Conservation (phyloP, 2,113 vertebrate species). For the Chlamydotis undulata region DNA sequence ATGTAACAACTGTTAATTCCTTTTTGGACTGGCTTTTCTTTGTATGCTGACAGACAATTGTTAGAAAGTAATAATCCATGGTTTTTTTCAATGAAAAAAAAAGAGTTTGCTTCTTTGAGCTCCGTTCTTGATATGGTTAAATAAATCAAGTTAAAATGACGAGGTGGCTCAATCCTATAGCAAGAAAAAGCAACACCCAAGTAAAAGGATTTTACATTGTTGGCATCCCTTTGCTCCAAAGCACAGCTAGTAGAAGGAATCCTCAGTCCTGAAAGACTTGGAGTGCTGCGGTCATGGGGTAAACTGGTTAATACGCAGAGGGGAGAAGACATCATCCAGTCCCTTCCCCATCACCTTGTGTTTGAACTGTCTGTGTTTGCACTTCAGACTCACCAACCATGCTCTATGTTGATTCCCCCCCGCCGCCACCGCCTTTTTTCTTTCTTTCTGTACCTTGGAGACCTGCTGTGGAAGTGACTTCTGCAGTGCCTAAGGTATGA, state of each 20-base stretch:
- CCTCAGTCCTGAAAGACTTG: background rate
- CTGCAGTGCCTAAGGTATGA: conserved; percentile 37
- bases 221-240: conserved; percentile 32
- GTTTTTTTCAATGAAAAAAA: background rate
- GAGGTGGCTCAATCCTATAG: background rate
- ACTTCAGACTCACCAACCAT: background rate
- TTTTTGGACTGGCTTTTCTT: conserved; percentile 37
- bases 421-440: background rate
- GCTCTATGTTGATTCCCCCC: background rate
- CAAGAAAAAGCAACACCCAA: conserved; percentile 11
- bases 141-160: conserved; percentile 17
- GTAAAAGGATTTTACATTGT: conserved; percentile 3
- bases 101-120: background rate
- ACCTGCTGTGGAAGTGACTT: conserved; percentile 30
- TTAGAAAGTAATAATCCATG: background rate
- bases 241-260: conserved; percentile 19
- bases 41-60: background rate
- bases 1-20: background rate
- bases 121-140: conserved; percentile 33
- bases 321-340: background rate
- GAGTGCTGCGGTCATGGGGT: background rate
- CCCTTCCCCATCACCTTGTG: background rate
- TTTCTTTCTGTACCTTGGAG: conserved; percentile 2
- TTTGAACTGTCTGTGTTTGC: background rate
- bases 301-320: background rate